Percentiles rank a stretch among this genome's conserved stretches.
These are phyloP conservation scores for Karalla daura DNA, from an alignment of 2,797 vertebrate genomes.

Conservation along the genomic window DNA sequence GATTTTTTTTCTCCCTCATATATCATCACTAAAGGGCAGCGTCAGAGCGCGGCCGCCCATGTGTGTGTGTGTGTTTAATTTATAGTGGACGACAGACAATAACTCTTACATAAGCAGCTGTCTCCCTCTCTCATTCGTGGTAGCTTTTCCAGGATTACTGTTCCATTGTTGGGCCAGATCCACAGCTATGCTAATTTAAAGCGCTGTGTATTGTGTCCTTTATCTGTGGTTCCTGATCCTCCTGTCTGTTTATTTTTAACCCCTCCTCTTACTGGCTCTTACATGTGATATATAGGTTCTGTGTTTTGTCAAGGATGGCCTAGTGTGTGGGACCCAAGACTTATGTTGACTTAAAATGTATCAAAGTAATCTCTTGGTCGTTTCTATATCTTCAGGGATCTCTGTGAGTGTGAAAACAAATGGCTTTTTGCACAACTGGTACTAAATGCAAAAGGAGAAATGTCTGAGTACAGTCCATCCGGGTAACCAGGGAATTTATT, in stretches of 20 bases:
- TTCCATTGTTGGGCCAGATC: conserved; percentile 79
- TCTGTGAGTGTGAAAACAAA: background rate
- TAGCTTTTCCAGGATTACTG: conserved; percentile 83
- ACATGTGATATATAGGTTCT: conserved; percentile 50
- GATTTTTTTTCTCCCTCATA: conserved; percentile 49
- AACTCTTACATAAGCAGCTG: conserved; percentile 84
- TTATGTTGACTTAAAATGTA: conserved; percentile 22
- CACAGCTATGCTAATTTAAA: conserved; percentile 82
- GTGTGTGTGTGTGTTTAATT: conserved; percentile 67
- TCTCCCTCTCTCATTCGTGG: conserved; percentile 79
- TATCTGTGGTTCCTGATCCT: conserved; percentile 76
- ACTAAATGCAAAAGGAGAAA: background rate
- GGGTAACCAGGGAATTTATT: background rate
- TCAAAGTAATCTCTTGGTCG: too few relatives aligned
- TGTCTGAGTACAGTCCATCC: background rate
- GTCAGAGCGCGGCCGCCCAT: conserved; percentile 17
- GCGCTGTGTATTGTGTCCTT: conserved; percentile 72
- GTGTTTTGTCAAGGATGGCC: conserved; percentile 46
- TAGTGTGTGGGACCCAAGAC: conserved; percentile 20
- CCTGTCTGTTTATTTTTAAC: conserved; percentile 78
- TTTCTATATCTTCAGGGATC: background rate
- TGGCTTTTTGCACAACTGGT: background rate
- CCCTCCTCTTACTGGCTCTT: conserved; percentile 58
- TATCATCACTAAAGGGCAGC: conserved; percentile 55
- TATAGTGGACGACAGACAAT: conserved; percentile 68